These are phyloP conservation scores for Himantopus leucocephalus DNA, from an alignment of 2,113 vertebrate genomes.

Conservation along the genomic window DNA sequence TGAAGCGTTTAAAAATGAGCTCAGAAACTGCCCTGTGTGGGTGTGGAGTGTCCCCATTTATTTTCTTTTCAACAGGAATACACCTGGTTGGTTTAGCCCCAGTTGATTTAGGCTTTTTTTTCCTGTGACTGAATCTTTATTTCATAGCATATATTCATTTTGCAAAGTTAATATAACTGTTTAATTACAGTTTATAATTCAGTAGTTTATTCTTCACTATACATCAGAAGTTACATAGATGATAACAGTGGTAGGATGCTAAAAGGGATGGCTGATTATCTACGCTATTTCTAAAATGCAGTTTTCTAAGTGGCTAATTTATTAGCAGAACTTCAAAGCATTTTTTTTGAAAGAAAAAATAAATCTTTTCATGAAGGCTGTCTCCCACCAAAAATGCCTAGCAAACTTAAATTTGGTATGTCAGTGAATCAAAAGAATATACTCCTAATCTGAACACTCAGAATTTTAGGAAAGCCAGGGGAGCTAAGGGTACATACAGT, in stretches of 20 bases:
- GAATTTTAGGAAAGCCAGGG: not conserved
- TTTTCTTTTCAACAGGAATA: not conserved
- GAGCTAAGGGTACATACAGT: not conserved
- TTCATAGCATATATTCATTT: not conserved
- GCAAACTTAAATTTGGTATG: not conserved
- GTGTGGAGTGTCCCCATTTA: not conserved
- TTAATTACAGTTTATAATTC: constrained; percentile 2
- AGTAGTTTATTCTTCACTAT: not conserved
- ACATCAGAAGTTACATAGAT: not conserved
- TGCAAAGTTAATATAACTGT: not conserved
- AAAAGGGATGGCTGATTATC: constrained; percentile 3
- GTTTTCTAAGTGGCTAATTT: constrained; percentile 1
- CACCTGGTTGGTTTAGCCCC: not conserved
- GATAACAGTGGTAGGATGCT: not conserved
- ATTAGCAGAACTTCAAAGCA: not conserved
- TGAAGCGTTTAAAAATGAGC: not conserved
- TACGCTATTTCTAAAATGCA: not conserved
- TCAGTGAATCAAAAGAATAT: not conserved
- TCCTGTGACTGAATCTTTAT: not conserved
- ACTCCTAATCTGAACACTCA: not conserved
- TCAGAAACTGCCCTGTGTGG: not conserved
- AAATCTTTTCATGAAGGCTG: not conserved
- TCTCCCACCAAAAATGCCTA: not conserved
- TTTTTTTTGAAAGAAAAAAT: constrained; percentile 10
- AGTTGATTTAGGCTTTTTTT: not conserved